These are phyloP conservation scores for Zeus faber DNA, from an alignment of 2,113 vertebrate species.

Conservation along the genomic window DNA sequence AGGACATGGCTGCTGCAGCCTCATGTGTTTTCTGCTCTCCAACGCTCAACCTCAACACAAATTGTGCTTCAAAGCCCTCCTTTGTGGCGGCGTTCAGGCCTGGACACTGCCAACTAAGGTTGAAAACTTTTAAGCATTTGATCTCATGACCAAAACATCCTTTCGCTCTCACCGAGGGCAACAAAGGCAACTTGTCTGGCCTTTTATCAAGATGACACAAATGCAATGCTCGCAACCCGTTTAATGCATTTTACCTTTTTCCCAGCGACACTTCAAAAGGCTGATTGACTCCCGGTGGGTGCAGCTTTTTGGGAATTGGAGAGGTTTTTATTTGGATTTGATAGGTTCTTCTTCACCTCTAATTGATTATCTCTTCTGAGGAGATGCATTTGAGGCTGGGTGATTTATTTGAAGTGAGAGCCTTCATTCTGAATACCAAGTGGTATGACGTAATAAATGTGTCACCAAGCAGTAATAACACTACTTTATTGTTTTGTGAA, in stretches of 20 bases:
- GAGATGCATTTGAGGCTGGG: no score
- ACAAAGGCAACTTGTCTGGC: constrained; percentile 16
- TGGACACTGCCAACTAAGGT: constrained; percentile 9
- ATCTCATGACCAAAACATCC: constrained; percentile 34
- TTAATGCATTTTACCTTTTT: not conserved
- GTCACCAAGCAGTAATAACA: no score
- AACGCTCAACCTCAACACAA: not conserved
- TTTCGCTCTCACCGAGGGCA: constrained; percentile 1
- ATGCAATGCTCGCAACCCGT: not conserved
- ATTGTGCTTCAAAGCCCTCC: constrained; percentile 8
- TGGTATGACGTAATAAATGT: no score
- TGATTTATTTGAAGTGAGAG: no score
- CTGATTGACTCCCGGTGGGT: no score
- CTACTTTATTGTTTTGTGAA: no score
- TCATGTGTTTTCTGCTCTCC: no score
- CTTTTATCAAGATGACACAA: constrained; percentile 3
- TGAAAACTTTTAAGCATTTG: constrained; percentile 16
- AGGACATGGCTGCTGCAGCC: no score
- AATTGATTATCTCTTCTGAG: no score
- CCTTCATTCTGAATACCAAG: no score
- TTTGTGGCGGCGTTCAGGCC: constrained; percentile 10
- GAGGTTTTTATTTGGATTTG: constrained; percentile 1
- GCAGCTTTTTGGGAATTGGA: no score
- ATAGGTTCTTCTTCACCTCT: not conserved
- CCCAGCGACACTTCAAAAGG: not conserved